Conservation (phyloP, 1,140 invertebrate species). For the Vanessa atalanta region DNA sequence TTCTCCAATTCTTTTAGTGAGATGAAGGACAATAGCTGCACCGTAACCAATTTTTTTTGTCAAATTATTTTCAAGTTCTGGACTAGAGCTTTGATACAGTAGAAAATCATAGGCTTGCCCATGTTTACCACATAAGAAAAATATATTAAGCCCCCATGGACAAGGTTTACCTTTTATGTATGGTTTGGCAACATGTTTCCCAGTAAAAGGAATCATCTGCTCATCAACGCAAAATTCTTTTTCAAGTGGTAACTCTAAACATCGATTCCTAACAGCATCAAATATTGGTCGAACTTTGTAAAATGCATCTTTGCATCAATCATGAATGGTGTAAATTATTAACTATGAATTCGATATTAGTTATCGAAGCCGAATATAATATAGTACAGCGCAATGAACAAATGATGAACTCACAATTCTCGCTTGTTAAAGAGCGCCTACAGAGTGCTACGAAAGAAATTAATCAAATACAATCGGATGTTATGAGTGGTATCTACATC, state of each 20-base stretch:
- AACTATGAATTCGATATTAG: too few relatives aligned
- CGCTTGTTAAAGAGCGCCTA: too few relatives aligned
- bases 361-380: too few relatives aligned
- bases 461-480: too few relatives aligned
- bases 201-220: conserved; percentile 50
- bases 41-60: conserved; percentile 47
- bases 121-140: conserved; percentile 47
- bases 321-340: too few relatives aligned
- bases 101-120: conserved; percentile 33
- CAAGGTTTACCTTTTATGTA: conserved; percentile 46
- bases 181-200: conserved; percentile 46
- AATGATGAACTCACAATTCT: too few relatives aligned
- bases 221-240: conserved; percentile 49
- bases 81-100: conserved; percentile 48
- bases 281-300: conserved; percentile 49
- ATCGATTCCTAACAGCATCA: conserved; percentile 48
- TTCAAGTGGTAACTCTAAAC: conserved; percentile 47
- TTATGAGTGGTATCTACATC: too few relatives aligned
- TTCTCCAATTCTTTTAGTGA: conserved; percentile 52
- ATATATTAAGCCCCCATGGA: conserved; percentile 43
- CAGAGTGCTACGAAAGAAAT: too few relatives aligned
- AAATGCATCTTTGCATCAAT: conserved; percentile 49
- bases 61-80: conserved; percentile 45
- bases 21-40: conserved; percentile 47
- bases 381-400: too few relatives aligned